Percentiles rank a stretch among this genome's conserved stretches.
phyloP scores from a whole-genome alignment of 1,140 invertebrate species.

The Branchinecta lindahli region DNA sequence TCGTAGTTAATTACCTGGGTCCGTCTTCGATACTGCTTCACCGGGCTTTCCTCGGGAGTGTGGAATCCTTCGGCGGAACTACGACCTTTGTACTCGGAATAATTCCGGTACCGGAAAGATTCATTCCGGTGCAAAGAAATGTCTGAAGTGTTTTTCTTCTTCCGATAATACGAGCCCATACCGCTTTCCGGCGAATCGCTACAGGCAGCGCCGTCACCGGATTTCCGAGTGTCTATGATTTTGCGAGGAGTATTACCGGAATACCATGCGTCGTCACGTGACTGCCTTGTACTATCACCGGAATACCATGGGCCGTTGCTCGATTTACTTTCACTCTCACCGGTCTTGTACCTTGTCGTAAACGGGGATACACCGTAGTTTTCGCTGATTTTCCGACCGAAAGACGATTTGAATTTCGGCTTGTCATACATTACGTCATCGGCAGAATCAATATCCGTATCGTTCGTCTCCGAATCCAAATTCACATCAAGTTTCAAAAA shows the following conservation, averaged over 20 bases:
- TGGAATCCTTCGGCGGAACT: too few species aligned
- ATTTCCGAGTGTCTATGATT: too few species aligned
- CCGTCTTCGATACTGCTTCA: background rate
- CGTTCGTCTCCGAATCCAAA: background rate
- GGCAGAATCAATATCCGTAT: background rate
- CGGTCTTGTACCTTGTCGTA: background rate
- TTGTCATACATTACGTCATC: background rate
- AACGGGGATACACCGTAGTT: background rate
- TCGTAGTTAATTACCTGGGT: slow-evolving; percentile 4
- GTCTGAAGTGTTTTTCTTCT: background rate
- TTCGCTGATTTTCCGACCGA: background rate
- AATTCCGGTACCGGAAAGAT: background rate
- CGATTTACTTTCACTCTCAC: background rate
- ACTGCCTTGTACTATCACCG: too few species aligned
- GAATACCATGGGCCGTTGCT: background rate
- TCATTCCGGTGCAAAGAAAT: background rate
- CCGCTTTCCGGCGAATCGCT: background rate
- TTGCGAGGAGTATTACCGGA: too few species aligned
- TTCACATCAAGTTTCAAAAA: background rate
- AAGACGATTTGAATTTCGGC: background rate
- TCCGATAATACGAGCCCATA: background rate
- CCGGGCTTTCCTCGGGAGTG: background rate
- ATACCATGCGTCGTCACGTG: too few species aligned
- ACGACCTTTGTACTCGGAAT: background rate
- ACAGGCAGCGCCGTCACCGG: too few species aligned